These are phyloP conservation scores for Myotis lucifugus DNA, from an alignment of 2,113 vertebrate genomes.

Conservation along the genomic window DNA sequence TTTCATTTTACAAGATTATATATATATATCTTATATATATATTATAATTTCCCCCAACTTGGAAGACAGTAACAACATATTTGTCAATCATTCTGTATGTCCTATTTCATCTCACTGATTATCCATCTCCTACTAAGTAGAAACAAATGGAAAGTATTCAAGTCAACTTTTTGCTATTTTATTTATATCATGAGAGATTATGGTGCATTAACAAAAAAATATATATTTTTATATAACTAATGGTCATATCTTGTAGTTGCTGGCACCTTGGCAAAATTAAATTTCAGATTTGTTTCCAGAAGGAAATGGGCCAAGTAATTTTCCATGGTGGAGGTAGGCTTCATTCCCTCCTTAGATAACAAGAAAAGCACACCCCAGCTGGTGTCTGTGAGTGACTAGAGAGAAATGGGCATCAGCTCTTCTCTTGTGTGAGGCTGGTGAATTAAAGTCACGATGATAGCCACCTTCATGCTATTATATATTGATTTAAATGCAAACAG, in stretches of 20 bases:
- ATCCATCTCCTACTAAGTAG: not conserved
- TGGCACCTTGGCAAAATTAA: slow-evolving; percentile 6
- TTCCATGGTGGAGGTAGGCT: not conserved
- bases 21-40: not conserved
- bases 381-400: not conserved
- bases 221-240: not conserved
- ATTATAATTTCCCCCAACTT: no score
- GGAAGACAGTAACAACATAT: not conserved
- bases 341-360: not conserved
- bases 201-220: not conserved
- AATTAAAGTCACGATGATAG: not conserved
- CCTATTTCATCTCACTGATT: not conserved
- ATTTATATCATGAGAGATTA: not conserved
- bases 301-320: slow-evolving; percentile 5
- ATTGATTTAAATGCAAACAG: slow-evolving; percentile 4
- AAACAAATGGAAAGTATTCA: not conserved
- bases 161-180: not conserved
- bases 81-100: not conserved
- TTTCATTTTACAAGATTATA: not conserved
- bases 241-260: not conserved
- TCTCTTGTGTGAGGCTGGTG: not conserved
- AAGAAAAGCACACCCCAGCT: not conserved
- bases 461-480: not conserved
- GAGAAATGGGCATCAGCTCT: not conserved
- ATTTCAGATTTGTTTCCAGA: slow-evolving; percentile 24